phyloP scores from a whole-genome alignment of 2,113 vertebrate genomes.

The Cynopterus brachyotis region DNA sequence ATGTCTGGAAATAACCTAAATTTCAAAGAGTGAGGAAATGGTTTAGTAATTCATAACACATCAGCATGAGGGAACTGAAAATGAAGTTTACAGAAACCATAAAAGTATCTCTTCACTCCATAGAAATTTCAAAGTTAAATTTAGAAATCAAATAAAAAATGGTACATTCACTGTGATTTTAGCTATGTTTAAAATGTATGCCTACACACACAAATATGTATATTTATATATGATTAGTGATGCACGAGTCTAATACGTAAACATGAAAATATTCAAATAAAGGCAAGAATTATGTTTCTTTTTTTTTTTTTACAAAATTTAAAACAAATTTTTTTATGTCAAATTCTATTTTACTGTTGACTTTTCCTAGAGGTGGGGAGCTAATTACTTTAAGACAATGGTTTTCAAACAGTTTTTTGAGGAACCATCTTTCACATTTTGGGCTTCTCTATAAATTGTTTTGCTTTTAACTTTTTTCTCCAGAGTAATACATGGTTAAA shows the following conservation, averaged over 20 bases:
- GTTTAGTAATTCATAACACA: neutral
- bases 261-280: slow-evolving; percentile 22
- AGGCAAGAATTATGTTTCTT: neutral
- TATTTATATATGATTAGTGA: neutral
- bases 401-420: slow-evolving; percentile 29
- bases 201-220: neutral
- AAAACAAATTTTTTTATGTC: neutral
- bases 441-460: neutral
- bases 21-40: slow-evolving; percentile 33
- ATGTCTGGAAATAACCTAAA: slow-evolving; percentile 53
- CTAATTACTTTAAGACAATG: neutral
- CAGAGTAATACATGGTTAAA: neutral
- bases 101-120: neutral
- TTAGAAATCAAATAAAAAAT: slow-evolving; percentile 23
- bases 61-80: slow-evolving; percentile 13
- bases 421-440: neutral
- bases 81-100: neutral
- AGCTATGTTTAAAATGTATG: neutral
- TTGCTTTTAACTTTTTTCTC: neutral
- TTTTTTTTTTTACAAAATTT: neutral
- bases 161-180: neutral
- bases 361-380: neutral
- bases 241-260: neutral
- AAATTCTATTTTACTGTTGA: slow-evolving; percentile 12
- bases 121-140: slow-evolving; percentile 8